Evolutionary conservation across 1,140 invertebrate genomes (phyloP).

Genomic region (Hirudo medicinalis): DNA sequence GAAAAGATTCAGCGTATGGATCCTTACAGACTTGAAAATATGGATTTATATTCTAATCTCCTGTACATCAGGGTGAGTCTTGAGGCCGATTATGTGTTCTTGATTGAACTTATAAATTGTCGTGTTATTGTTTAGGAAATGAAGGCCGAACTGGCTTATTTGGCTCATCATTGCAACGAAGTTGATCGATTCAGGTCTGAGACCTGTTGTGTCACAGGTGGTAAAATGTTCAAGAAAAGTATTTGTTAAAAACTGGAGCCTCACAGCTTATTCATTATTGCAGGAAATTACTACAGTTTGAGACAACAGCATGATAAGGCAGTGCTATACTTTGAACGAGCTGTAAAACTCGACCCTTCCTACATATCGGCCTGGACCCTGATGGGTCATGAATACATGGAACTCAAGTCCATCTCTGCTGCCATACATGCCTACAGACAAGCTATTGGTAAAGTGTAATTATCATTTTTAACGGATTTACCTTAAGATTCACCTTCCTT

Average conservation of each 20-base stretch:
- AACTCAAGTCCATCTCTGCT: conserved; percentile 92
- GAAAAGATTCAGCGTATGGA: conserved; percentile 65
- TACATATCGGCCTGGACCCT: conserved; percentile 90
- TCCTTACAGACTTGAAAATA: conserved; percentile 81
- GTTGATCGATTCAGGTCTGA: conserved; percentile 94
- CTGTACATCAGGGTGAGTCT: conserved; percentile 63
- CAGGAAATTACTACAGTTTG: conserved; percentile 94
- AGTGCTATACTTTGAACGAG: conserved; percentile 89
- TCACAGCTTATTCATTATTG: conserved; percentile 10
- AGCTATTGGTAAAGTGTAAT: conserved; percentile 61
- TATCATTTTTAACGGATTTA: too few species aligned
- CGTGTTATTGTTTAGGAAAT: conserved; percentile 49
- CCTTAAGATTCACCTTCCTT: too few species aligned
- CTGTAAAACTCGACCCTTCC: conserved; percentile 81
- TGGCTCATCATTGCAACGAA: conserved; percentile 80
- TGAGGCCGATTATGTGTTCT: background rate
- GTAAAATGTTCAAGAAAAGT: too few species aligned
- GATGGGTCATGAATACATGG: conserved; percentile 98
- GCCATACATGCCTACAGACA: conserved; percentile 92
- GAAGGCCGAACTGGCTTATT: conserved; percentile 74
- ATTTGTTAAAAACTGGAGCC: too few species aligned
- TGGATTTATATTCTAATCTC: conserved; percentile 92
- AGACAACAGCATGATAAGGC: conserved; percentile 90
- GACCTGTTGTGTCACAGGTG: conserved; percentile 94
- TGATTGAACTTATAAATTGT: too few species aligned